A percentile compares a stretch with the other conserved stretches of the same genome.
Evolutionary conservation across 2,797 vertebrate genomes (phyloP).

Genomic region (Morus bassanus): DNA sequence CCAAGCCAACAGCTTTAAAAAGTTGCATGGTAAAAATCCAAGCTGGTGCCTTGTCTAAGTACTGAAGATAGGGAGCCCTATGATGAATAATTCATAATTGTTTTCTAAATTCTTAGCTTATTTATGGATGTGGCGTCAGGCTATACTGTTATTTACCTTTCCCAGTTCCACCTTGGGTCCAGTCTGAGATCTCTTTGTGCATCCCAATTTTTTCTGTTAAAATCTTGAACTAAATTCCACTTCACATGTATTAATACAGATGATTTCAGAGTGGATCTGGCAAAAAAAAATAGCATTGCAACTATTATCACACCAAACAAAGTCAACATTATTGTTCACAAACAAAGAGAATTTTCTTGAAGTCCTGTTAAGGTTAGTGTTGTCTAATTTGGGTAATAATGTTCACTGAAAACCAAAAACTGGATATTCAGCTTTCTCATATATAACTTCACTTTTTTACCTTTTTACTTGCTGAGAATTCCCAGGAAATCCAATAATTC

Average conservation of each 20-base stretch:
- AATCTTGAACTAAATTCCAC: not conserved
- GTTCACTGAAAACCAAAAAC: not conserved
- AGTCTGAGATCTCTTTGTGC: not conserved
- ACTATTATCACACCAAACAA: not conserved
- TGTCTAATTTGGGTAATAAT: not conserved
- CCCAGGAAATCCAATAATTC: constrained; percentile 20
- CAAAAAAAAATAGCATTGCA: not conserved
- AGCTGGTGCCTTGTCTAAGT: not conserved
- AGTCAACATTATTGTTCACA: not conserved
- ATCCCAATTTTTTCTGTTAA: not conserved
- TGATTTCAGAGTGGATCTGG: not conserved
- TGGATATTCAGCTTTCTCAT: not conserved
- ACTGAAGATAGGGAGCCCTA: not conserved
- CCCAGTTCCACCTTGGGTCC: not conserved
- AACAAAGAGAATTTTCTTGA: not conserved
- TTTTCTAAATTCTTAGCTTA: not conserved
- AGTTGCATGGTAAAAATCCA: not conserved
- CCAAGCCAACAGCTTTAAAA: not conserved
- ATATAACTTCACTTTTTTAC: not conserved
- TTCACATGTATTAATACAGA: not conserved
- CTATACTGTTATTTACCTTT: not conserved
- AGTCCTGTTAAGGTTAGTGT: not conserved
- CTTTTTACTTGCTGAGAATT: not conserved
- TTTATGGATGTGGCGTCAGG: not conserved
- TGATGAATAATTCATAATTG: not conserved